Evolutionary conservation across 1,140 invertebrate genomes (phyloP).

Genomic region (Thrips palmi): DNA sequence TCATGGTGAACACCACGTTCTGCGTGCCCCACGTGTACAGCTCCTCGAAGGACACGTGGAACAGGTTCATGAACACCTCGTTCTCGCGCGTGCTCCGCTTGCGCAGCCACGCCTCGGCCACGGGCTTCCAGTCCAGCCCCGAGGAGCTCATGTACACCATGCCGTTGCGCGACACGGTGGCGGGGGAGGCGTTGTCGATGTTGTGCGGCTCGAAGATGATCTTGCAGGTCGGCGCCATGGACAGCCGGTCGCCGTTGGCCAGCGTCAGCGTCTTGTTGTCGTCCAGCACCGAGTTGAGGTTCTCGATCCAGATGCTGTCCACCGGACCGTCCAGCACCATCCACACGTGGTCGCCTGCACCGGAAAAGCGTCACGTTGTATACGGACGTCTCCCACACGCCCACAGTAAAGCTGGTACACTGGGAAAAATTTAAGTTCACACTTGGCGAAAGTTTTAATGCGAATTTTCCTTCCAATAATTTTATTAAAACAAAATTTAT

Average conservation of each 20-base stretch:
- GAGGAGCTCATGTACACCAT: constrained; percentile 98
- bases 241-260: constrained; percentile 82
- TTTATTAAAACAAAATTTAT: background rate
- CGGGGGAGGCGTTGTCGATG: constrained; percentile 90
- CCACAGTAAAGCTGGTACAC: background rate
- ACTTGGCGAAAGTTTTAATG: no score
- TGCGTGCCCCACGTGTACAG: constrained; percentile 69
- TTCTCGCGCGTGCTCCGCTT: constrained; percentile 47
- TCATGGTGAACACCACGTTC: constrained; percentile 64
- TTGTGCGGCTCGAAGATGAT: constrained; percentile 95
- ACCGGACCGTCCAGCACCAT: constrained; percentile 87
- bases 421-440: background rate
- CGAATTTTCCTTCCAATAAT: no score
- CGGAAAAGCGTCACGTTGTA: background rate
- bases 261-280: constrained; percentile 88
- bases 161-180: constrained; percentile 86
- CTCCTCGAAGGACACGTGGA: constrained; percentile 58
- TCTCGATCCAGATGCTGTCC: constrained; percentile 95
- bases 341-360: constrained; percentile 61
- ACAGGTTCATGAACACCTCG: constrained; percentile 55
- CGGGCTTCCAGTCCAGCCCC: constrained; percentile 76
- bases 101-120: constrained; percentile 69
- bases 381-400: no score
- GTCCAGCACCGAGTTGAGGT: constrained; percentile 88
- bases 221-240: constrained; percentile 82